These are phyloP conservation scores for Ferdinandea cuprea DNA, from an alignment of 2,888 invertebrate genomes.

Conservation along the genomic window DNA sequence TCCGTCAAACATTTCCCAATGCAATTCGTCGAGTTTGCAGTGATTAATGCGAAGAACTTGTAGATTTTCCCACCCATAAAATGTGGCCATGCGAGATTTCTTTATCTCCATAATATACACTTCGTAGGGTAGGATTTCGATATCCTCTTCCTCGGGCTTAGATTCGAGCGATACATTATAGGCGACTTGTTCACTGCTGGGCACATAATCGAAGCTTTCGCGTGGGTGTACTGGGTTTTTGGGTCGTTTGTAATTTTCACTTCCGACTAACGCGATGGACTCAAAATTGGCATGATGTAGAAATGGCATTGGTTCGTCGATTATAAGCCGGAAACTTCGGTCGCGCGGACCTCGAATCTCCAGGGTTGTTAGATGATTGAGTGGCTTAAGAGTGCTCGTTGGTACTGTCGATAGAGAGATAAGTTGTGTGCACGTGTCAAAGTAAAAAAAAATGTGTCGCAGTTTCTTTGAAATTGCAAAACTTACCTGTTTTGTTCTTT, in stretches of 20 bases:
- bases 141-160: constrained; percentile 80
- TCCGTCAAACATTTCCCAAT: constrained; percentile 89
- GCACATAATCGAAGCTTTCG: constrained; percentile 82
- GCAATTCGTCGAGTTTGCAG: constrained; percentile 86
- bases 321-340: constrained; percentile 82
- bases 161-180: constrained; percentile 76
- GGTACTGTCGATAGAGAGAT: constrained; percentile 77
- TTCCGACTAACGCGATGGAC: constrained; percentile 82
- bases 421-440: not conserved
- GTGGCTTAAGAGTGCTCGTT: constrained; percentile 79
- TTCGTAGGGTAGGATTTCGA: constrained; percentile 86
- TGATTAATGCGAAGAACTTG: constrained; percentile 85
- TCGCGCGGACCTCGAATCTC: constrained; percentile 86
- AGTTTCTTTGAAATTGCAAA: not conserved
- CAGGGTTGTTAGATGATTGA: constrained; percentile 84
- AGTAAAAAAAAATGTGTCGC: not conserved
- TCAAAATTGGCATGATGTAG: constrained; percentile 85
- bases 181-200: constrained; percentile 79
- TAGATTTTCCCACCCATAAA: constrained; percentile 83
- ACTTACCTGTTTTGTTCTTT: constrained; percentile 79
- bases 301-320: constrained; percentile 83
- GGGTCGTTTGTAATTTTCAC: constrained; percentile 81
- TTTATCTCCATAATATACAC: constrained; percentile 85
- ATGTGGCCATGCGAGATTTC: constrained; percentile 82
- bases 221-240: constrained; percentile 80